Conservation (phyloP, 2,113 vertebrate genomes). For the Pampusana beccarii region DNA sequence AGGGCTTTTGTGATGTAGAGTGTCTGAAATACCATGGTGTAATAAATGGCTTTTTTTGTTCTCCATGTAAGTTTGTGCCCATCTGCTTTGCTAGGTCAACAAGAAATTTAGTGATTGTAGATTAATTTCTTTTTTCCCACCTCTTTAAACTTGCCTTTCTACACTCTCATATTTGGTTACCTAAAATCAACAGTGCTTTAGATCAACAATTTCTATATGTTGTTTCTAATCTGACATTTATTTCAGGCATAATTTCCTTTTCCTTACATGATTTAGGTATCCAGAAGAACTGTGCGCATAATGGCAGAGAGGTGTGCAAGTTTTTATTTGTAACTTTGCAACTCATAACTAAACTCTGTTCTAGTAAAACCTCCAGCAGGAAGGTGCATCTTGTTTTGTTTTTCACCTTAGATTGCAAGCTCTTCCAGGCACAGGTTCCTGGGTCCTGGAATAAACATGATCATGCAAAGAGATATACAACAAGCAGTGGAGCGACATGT, state of each 20-base stretch:
- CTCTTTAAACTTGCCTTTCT: not conserved
- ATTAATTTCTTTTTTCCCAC: not conserved
- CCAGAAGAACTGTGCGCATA: not conserved
- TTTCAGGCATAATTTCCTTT: not conserved
- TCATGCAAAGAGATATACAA: not conserved
- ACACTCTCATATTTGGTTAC: fast-evolving
- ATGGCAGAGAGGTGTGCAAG: not conserved
- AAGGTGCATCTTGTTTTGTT: not conserved
- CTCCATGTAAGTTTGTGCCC: not conserved
- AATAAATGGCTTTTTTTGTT: not conserved
- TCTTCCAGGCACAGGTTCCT: not conserved
- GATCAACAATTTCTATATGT: not conserved
- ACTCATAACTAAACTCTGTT: not conserved
- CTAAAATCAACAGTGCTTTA: not conserved
- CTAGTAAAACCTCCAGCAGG: not conserved
- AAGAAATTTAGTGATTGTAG: not conserved
- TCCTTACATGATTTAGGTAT: not conserved
- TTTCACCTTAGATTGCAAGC: not conserved
- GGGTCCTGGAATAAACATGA: not conserved
- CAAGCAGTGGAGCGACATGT: not conserved
- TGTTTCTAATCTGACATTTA: not conserved
- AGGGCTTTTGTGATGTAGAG: not conserved
- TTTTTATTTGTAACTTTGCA: not conserved
- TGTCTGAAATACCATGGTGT: not conserved
- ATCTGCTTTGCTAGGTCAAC: not conserved